Evolutionary conservation across 2,113 vertebrate species (phyloP).

Genomic region (Heptranchias perlo): DNA sequence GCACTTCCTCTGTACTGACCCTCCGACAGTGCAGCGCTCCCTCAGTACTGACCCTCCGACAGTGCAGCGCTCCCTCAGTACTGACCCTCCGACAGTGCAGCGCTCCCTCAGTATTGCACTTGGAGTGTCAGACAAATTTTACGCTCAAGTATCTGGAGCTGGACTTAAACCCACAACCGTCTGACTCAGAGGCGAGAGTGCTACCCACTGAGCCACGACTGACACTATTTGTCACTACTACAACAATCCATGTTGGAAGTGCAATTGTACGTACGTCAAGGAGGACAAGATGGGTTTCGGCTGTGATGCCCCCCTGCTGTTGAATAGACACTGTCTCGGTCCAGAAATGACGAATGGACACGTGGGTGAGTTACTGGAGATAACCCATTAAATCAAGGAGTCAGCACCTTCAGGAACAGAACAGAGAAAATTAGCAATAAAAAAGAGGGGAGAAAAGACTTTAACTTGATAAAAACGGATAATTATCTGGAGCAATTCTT

Average conservation of each 20-base stretch:
- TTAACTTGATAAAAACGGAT: neutral
- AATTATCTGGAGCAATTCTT: neutral
- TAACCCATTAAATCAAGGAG: neutral
- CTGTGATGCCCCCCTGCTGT: neutral
- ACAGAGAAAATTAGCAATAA: neutral
- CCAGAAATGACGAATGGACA: neutral
- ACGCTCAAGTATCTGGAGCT: too few species aligned
- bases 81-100: neutral
- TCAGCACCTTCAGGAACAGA: neutral
- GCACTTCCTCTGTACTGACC: too few species aligned
- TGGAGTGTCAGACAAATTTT: too few species aligned
- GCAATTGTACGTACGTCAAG: neutral
- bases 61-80: too few species aligned
- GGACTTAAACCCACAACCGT: too few species aligned
- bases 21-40: too few species aligned
- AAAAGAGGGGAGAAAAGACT: neutral
- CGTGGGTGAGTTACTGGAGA: neutral
- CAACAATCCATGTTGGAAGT: neutral
- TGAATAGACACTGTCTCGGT: neutral
- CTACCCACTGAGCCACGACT: neutral
- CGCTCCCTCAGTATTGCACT: neutral
- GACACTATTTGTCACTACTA: neutral
- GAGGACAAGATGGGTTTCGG: neutral
- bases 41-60: too few species aligned
- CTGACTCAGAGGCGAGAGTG: too few species aligned